Evolutionary conservation across 2,888 invertebrate genomes (phyloP).

Genomic region (Cryptocheilus praepositus): DNA sequence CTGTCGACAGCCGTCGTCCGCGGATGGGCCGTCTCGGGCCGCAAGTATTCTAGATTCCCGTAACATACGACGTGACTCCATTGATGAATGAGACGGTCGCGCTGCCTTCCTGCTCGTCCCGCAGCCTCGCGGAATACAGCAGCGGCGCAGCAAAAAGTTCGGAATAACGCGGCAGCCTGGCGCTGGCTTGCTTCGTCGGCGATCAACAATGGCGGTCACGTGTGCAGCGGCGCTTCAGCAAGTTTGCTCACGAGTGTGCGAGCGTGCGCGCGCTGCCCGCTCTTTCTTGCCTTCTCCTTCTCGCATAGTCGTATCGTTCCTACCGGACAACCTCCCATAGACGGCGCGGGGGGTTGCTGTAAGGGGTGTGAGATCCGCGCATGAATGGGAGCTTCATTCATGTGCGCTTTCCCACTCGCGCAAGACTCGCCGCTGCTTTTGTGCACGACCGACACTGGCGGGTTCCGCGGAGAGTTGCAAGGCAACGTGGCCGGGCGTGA

Average conservation of each 20-base stretch:
- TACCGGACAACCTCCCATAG: slow-evolving; percentile 36
- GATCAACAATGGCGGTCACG: slow-evolving; percentile 69
- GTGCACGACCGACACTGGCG: neutral
- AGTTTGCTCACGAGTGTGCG: slow-evolving; percentile 27
- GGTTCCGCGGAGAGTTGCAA: no score
- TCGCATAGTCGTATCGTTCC: slow-evolving; percentile 36
- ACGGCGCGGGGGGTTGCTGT: slow-evolving; percentile 45
- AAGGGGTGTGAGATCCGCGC: slow-evolving; percentile 46
- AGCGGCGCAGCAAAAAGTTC: slow-evolving; percentile 48
- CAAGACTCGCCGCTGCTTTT: slow-evolving; percentile 29
- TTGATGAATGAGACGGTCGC: slow-evolving; percentile 40
- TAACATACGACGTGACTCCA: slow-evolving; percentile 47
- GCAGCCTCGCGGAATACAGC: slow-evolving; percentile 21
- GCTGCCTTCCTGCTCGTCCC: slow-evolving; percentile 17
- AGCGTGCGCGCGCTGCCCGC: no score
- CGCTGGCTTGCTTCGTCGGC: slow-evolving; percentile 41
- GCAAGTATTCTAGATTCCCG: slow-evolving; percentile 35
- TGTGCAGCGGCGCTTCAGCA: slow-evolving; percentile 51
- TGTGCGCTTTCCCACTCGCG: slow-evolving; percentile 35
- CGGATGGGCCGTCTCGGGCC: no score
- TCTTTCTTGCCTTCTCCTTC: neutral
- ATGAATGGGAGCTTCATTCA: slow-evolving; percentile 67
- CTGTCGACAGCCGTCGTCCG: no score
- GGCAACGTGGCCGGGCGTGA: no score
- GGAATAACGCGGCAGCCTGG: slow-evolving; percentile 59